Percentiles rank a stretch among this genome's conserved stretches.
phyloP scores from a whole-genome alignment of 2,113 vertebrate genomes.

The Jaculus jaculus region DNA sequence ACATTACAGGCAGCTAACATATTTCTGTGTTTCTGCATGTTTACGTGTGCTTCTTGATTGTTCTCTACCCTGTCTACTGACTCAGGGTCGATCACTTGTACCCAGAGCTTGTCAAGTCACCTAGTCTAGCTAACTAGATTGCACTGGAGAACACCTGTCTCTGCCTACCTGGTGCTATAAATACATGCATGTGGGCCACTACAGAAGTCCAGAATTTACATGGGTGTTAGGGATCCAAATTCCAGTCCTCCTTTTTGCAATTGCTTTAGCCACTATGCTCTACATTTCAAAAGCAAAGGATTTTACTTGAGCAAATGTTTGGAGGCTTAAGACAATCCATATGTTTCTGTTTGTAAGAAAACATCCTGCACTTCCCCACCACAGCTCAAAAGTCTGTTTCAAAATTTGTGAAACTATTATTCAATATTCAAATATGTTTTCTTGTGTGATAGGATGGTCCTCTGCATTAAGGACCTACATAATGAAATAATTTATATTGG shows the following conservation, averaged over 20 bases:
- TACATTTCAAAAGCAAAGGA: background rate
- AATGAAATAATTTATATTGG: constrained; percentile 4
- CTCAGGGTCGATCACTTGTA: too few species aligned
- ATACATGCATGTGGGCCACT: too few species aligned
- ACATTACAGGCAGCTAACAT: background rate
- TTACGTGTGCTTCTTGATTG: too few species aligned
- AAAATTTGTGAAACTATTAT: background rate
- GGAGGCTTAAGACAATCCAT: background rate
- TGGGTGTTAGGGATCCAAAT: too few species aligned
- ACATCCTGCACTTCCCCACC: background rate
- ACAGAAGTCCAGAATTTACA: background rate
- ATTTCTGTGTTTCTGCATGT: background rate
- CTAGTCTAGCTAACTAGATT: too few species aligned
- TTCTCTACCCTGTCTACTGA: too few species aligned
- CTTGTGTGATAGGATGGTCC: background rate
- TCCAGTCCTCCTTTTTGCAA: too few species aligned
- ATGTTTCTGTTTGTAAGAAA: background rate
- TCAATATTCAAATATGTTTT: background rate
- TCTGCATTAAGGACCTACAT: background rate
- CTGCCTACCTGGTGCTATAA: too few species aligned
- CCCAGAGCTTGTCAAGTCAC: too few species aligned
- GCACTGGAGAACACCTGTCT: too few species aligned
- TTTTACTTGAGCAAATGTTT: background rate
- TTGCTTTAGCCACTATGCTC: background rate
- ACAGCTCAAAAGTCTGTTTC: background rate